Conservation (phyloP, 2,888 invertebrate genomes). For the Julus scanicus region DNA sequence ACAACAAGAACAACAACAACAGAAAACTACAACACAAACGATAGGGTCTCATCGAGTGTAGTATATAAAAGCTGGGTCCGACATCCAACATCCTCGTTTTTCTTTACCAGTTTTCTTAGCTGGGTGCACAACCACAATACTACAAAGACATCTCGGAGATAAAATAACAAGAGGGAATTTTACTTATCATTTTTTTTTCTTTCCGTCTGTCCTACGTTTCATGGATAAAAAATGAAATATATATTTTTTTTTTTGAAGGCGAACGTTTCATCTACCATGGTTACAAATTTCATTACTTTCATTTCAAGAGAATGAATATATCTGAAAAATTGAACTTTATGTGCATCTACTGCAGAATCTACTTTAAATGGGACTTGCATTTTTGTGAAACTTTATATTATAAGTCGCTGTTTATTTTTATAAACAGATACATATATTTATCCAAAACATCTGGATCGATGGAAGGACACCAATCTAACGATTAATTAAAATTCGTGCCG, state of each 20-base stretch:
- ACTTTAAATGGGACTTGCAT: too few relatives aligned
- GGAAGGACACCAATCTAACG: too few relatives aligned
- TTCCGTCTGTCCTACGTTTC: background rate
- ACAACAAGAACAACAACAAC: background rate
- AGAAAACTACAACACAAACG: background rate
- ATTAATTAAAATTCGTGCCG: too few relatives aligned
- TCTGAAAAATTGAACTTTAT: too few relatives aligned
- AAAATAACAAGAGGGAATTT: conserved; percentile 28
- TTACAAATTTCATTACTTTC: too few relatives aligned
- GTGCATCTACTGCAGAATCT: too few relatives aligned
- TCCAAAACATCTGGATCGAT: too few relatives aligned
- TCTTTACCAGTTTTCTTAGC: background rate
- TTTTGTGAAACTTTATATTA: too few relatives aligned
- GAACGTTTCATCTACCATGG: background rate
- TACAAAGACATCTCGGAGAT: conserved; percentile 5
- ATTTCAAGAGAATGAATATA: too few relatives aligned
- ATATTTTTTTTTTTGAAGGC: background rate
- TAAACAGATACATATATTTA: too few relatives aligned
- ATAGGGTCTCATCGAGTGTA: background rate
- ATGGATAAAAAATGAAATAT: background rate
- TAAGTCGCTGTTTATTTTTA: too few relatives aligned
- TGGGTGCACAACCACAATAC: background rate
- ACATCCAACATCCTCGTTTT: background rate
- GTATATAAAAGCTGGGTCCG: background rate
- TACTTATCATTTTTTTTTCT: background rate